Percentiles rank a stretch among this genome's conserved stretches.
phyloP scores from a whole-genome alignment of 2,797 vertebrate species.

The Acomys russatus region DNA sequence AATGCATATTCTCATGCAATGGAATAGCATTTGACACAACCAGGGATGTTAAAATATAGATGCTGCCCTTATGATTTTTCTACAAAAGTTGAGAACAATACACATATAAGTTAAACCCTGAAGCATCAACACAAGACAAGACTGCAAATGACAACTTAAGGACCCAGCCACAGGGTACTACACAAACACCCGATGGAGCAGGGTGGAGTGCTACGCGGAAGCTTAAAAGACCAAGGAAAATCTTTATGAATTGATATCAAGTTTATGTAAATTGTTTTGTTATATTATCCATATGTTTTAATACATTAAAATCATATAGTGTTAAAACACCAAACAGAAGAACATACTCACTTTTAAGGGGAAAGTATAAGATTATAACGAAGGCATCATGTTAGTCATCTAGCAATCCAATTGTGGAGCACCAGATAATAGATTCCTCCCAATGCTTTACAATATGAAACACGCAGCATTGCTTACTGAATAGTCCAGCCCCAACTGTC shows the following conservation, averaged over 20 bases:
- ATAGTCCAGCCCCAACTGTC: neutral
- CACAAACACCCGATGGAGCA: neutral
- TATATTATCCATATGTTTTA: neutral
- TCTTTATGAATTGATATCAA: neutral
- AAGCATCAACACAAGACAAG: neutral
- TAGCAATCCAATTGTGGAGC: neutral
- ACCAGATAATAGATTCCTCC: neutral
- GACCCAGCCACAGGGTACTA: neutral
- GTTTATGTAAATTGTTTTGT: neutral
- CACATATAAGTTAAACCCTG: neutral
- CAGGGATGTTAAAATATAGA: neutral
- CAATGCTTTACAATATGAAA: neutral
- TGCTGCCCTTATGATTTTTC: neutral
- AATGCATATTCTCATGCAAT: neutral
- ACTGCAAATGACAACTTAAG: neutral
- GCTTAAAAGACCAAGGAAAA: neutral
- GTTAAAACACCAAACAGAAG: constrained; percentile 31
- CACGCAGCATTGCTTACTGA: neutral
- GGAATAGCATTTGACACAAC: neutral
- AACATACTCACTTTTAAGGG: neutral
- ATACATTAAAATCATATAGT: neutral
- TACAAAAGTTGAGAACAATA: neutral
- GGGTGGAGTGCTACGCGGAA: neutral
- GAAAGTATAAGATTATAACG: neutral
- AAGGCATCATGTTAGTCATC: neutral